Conservation (phyloP, 2,888 invertebrate species). For the Dicyrtoma fusca region DNA sequence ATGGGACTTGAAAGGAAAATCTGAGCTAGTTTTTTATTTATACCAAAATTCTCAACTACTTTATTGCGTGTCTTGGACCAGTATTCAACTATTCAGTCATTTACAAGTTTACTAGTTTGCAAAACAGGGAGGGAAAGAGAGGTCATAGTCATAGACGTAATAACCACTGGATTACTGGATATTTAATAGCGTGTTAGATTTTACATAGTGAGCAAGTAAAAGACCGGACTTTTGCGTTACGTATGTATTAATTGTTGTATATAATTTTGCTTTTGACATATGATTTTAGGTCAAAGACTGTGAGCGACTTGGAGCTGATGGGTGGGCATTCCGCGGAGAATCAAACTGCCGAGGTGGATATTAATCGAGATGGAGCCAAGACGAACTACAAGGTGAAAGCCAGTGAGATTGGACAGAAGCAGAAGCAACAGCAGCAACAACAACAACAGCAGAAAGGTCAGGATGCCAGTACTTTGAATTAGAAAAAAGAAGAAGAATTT, state of each 20-base stretch:
- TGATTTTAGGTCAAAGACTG: constrained; percentile 32
- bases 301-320: constrained; percentile 31
- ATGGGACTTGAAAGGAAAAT: too few relatives aligned
- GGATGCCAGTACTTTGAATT: too few relatives aligned
- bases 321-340: constrained; percentile 13
- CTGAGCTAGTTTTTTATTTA: too few relatives aligned
- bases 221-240: too few relatives aligned
- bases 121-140: background rate
- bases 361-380: constrained; percentile 38
- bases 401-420: constrained; percentile 32
- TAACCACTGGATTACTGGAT: too few relatives aligned
- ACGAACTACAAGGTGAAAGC: constrained; percentile 48
- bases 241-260: too few relatives aligned
- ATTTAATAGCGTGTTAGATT: too few relatives aligned
- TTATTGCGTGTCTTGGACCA: too few relatives aligned
- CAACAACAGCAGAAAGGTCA: background rate
- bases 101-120: too few relatives aligned
- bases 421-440: constrained; percentile 6
- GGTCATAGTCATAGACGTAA: background rate
- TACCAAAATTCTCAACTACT: too few relatives aligned
- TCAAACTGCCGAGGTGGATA: constrained; percentile 44
- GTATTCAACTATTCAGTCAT: too few relatives aligned
- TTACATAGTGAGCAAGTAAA: too few relatives aligned
- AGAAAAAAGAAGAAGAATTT: background rate
- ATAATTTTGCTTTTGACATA: background rate